A percentile compares a stretch with the other conserved stretches of the same genome.
Conservation (phyloP, 2,113 vertebrate genomes). For the Leucoraja erinaceus region DNA sequence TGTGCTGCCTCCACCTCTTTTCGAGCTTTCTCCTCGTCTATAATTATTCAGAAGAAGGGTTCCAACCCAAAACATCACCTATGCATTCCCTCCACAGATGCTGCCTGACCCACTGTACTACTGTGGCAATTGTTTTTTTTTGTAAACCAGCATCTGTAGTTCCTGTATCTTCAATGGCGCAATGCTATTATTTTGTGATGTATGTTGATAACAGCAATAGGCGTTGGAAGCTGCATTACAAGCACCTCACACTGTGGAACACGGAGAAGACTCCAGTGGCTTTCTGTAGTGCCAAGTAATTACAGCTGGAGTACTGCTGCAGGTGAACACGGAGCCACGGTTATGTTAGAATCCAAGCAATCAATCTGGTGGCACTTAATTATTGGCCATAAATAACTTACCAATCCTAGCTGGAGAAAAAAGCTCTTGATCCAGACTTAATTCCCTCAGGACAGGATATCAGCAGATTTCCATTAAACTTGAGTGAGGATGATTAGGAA, state of each 20-base stretch:
- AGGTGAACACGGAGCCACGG: neutral
- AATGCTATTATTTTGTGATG: too few species aligned
- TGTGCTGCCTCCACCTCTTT: too few species aligned
- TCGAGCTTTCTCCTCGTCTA: too few species aligned
- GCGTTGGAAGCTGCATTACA: neutral
- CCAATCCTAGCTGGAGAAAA: neutral
- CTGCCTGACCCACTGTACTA: too few species aligned
- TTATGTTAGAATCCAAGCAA: neutral
- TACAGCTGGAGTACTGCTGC: neutral
- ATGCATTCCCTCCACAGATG: too few species aligned
- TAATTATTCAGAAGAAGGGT: too few species aligned
- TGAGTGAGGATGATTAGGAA: neutral
- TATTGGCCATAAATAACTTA: neutral
- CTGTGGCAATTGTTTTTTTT: too few species aligned
- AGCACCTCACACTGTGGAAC: neutral
- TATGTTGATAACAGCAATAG: neutral
- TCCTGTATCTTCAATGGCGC: too few species aligned
- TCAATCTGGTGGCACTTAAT: neutral
- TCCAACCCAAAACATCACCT: too few species aligned
- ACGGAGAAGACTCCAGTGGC: neutral
- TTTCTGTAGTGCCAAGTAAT: neutral
- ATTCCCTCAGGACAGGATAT: neutral
- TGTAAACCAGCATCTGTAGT: too few species aligned
- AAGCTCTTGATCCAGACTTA: neutral
- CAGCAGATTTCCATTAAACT: neutral